Conservation (phyloP, 1,140 invertebrate genomes). For the Drosophila novamexicana region DNA sequence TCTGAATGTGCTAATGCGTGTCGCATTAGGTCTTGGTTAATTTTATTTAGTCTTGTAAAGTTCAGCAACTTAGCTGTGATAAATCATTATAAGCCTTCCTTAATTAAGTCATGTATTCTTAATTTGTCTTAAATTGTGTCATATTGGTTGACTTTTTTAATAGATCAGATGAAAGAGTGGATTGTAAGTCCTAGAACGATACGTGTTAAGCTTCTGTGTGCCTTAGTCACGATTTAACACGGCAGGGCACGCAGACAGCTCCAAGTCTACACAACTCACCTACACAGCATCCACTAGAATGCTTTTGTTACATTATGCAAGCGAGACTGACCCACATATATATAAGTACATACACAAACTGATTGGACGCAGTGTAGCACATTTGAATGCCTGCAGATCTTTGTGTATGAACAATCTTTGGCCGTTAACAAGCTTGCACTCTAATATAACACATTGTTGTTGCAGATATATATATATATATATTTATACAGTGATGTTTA, state of each 20-base stretch:
- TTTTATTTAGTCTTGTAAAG: no score
- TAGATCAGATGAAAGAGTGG: no score
- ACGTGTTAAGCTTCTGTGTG: not conserved
- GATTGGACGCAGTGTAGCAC: not conserved
- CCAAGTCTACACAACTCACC: not conserved
- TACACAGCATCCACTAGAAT: not conserved
- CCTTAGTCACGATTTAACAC: not conserved
- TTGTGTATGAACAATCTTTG: constrained; percentile 58
- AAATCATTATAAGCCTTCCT: no score
- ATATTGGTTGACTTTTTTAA: no score
- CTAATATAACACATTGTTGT: constrained; percentile 63
- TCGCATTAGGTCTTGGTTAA: no score
- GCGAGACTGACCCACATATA: constrained; percentile 60
- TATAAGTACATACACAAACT: constrained; percentile 21
- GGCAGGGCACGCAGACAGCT: not conserved
- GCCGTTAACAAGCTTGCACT: constrained; percentile 77
- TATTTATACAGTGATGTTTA: constrained; percentile 53
- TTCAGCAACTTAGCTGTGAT: no score
- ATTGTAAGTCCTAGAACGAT: not conserved
- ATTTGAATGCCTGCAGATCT: constrained; percentile 33
- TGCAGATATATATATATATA: constrained; percentile 4
- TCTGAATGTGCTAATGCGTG: no score
- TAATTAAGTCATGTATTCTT: no score
- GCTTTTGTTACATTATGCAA: constrained; percentile 69
- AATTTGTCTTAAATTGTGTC: no score